A percentile compares a stretch with the other conserved stretches of the same genome.
Evolutionary conservation across 1,140 invertebrate species (phyloP).

Genomic region (Aradophagus sp.): DNA sequence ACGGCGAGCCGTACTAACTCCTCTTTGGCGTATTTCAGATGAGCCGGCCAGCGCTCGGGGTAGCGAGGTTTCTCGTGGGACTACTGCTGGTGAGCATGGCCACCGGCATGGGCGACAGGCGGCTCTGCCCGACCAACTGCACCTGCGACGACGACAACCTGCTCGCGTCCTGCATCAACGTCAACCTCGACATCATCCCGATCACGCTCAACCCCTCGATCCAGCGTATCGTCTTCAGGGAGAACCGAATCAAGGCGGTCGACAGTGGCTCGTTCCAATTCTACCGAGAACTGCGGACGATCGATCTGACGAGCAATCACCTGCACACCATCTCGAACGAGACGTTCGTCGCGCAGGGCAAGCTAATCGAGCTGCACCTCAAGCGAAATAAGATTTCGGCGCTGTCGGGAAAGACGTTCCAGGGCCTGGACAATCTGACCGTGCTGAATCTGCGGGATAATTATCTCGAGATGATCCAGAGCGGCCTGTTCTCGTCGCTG

Average conservation of each 20-base stretch:
- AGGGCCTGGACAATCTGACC: slow-evolving; percentile 84
- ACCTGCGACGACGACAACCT: slow-evolving; percentile 91
- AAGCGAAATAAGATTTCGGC: slow-evolving; percentile 89
- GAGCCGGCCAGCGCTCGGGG: slow-evolving; percentile 20
- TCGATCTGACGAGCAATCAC: slow-evolving; percentile 89
- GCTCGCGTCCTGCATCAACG: slow-evolving; percentile 89
- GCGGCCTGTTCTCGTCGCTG: slow-evolving; percentile 84
- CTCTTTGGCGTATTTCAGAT: slow-evolving; percentile 48
- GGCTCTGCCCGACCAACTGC: slow-evolving; percentile 85
- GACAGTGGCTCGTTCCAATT: slow-evolving; percentile 89
- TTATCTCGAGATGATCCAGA: slow-evolving; percentile 85
- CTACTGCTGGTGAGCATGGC: slow-evolving; percentile 64
- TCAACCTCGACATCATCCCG: slow-evolving; percentile 89
- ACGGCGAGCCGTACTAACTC: too few species aligned
- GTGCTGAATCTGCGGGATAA: slow-evolving; percentile 89
- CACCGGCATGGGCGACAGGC: slow-evolving; percentile 61
- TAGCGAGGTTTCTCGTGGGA: slow-evolving; percentile 63
- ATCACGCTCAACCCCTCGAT: slow-evolving; percentile 93
- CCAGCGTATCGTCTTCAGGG: slow-evolving; percentile 86
- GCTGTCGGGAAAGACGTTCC: slow-evolving; percentile 85
- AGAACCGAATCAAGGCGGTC: slow-evolving; percentile 90
- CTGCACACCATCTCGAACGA: slow-evolving; percentile 84
- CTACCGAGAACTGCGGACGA: slow-evolving; percentile 86
- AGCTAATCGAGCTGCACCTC: slow-evolving; percentile 86
- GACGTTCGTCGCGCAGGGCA: slow-evolving; percentile 86